Conservation (phyloP, 2,113 vertebrate species). For the Hemicordylus capensis region DNA sequence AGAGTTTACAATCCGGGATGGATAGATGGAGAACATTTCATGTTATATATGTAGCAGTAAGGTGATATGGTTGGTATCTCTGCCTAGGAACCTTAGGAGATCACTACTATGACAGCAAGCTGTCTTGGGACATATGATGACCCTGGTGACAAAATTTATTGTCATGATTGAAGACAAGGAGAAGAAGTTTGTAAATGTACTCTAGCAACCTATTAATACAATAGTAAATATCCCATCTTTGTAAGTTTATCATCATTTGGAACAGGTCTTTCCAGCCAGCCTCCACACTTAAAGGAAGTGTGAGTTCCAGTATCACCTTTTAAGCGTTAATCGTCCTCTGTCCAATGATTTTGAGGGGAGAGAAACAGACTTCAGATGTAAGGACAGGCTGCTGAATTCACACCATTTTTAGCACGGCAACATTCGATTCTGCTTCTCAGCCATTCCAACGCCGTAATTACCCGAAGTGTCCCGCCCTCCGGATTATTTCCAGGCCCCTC, state of each 20-base stretch:
- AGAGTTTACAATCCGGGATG: not conserved
- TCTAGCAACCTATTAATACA: slow-evolving; percentile 71
- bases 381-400: not conserved
- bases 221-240: slow-evolving; percentile 63
- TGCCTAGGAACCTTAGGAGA: too few relatives aligned
- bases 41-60: too few relatives aligned
- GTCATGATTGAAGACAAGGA: slow-evolving; percentile 72
- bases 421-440: not conserved
- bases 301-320: too few relatives aligned
- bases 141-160: slow-evolving; percentile 74
- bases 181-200: slow-evolving; percentile 74
- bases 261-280: too few relatives aligned
- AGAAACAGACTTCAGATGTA: too few relatives aligned
- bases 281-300: too few relatives aligned
- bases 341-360: too few relatives aligned
- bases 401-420: not conserved
- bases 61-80: too few relatives aligned
- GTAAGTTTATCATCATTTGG: slow-evolving; percentile 21
- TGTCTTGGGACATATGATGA: too few relatives aligned
- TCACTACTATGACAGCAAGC: too few relatives aligned
- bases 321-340: too few relatives aligned
- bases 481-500: not conserved
- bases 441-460: not conserved
- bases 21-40: not conserved
- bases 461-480: not conserved